phyloP scores from a whole-genome alignment of 1,140 invertebrate genomes.

The Meteorus sp. region DNA sequence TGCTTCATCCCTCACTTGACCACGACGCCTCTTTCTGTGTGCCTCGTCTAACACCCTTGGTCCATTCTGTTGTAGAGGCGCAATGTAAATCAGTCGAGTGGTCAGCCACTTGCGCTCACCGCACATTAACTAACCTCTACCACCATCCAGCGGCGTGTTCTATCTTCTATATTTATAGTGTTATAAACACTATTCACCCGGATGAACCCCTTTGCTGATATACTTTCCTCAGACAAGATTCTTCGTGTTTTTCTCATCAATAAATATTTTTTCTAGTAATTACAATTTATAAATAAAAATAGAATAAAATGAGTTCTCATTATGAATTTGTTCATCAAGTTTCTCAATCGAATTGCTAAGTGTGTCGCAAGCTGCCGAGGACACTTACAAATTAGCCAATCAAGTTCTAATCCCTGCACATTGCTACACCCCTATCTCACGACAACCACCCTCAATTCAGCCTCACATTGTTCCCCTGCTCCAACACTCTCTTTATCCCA shows the following conservation, averaged over 20 bases:
- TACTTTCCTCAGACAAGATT: no score
- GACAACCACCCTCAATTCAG: conserved; percentile 3
- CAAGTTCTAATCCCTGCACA: conserved; percentile 58
- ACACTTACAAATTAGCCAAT: conserved; percentile 62
- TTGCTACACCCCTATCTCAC: no score
- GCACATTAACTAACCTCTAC: conserved; percentile 35
- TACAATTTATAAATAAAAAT: neutral
- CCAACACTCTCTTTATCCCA: conserved; percentile 50
- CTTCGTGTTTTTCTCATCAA: no score
- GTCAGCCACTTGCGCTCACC: conserved; percentile 34
- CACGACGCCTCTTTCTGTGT: conserved; percentile 22
- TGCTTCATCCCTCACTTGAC: conserved; percentile 36
- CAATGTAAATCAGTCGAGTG: conserved; percentile 38
- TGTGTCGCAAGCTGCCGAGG: conserved; percentile 48
- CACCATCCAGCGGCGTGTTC: neutral
- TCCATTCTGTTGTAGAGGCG: conserved; percentile 30
- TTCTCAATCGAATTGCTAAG: conserved; percentile 48
- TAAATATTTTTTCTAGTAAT: no score
- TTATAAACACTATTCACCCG: neutral
- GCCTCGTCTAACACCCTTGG: neutral
- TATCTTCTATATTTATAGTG: neutral
- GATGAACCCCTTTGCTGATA: neutral
- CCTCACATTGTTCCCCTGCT: conserved; percentile 10
- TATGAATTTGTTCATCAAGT: neutral
- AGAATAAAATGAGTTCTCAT: neutral